Percentiles rank a stretch among this genome's conserved stretches.
phyloP scores from a whole-genome alignment of 2,113 vertebrate genomes.

The Nymphicus hollandicus region DNA sequence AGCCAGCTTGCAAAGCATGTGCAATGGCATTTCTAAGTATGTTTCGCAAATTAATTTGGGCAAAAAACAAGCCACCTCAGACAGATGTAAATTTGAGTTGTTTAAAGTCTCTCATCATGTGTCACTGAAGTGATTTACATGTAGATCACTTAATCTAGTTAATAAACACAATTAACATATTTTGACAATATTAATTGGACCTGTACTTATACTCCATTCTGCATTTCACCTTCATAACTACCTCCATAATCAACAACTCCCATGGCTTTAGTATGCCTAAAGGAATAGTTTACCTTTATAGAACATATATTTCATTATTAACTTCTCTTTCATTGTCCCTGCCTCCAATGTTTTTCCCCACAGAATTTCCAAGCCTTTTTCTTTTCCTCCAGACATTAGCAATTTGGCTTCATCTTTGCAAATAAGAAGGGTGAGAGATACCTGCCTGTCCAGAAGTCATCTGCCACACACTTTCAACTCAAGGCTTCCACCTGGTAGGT shows the following conservation, averaged over 20 bases:
- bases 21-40: not conserved
- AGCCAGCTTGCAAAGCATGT: not conserved
- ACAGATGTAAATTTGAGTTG: not conserved
- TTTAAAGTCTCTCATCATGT: not conserved
- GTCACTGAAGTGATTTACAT: slow-evolving; percentile 25
- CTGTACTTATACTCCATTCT: not conserved
- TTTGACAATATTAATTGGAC: slow-evolving; percentile 42
- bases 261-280: not conserved
- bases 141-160: not conserved
- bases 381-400: not conserved
- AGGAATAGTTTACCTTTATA: not conserved
- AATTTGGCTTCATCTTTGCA: not conserved
- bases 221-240: not conserved
- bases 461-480: not conserved
- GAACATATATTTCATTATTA: not conserved
- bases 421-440: not conserved
- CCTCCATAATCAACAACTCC: not conserved
- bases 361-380: not conserved
- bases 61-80: not conserved
- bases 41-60: not conserved
- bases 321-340: not conserved
- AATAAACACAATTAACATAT: slow-evolving; percentile 27
- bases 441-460: not conserved
- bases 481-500: not conserved
- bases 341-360: not conserved